Percentiles rank a stretch among this genome's conserved stretches.
Evolutionary conservation across 2,888 invertebrate genomes (phyloP).

Genomic region (Unio pictorum): DNA sequence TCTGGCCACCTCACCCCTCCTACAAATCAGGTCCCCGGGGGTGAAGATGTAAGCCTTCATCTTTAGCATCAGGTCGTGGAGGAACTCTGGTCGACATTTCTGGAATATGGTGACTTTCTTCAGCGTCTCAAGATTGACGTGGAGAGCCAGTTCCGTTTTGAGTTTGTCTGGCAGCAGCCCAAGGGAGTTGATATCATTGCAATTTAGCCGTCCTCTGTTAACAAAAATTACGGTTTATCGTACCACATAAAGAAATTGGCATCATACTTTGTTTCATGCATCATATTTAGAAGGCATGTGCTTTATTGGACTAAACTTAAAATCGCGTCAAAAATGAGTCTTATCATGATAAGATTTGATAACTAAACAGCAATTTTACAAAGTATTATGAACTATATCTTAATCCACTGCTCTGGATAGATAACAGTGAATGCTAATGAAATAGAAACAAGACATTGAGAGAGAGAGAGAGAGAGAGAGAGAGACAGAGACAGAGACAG

Average conservation of each 20-base stretch:
- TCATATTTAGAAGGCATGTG: too few species aligned
- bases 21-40: conserved; percentile 95
- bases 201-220: conserved; percentile 89
- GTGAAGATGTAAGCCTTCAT: conserved; percentile 99
- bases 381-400: too few species aligned
- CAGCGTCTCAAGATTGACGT: conserved; percentile 94
- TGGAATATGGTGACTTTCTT: conserved; percentile 97
- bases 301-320: too few species aligned
- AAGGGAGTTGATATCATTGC: conserved; percentile 95
- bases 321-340: too few species aligned
- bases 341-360: background rate
- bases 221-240: conserved; percentile 1
- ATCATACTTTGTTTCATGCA: too few species aligned
- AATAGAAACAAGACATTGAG: too few species aligned
- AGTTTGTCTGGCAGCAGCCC: conserved; percentile 95
- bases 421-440: too few species aligned
- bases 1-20: conserved; percentile 93
- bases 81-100: conserved; percentile 97
- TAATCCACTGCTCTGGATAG: too few species aligned
- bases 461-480: too few species aligned
- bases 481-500: too few species aligned
- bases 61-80: conserved; percentile 95
- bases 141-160: conserved; percentile 95
- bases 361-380: too few species aligned
- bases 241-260: too few species aligned